A percentile compares a stretch with the other conserved stretches of the same genome.
Evolutionary conservation across 1,140 invertebrate species (phyloP).

Genomic region (Drosophila navojoa): DNA sequence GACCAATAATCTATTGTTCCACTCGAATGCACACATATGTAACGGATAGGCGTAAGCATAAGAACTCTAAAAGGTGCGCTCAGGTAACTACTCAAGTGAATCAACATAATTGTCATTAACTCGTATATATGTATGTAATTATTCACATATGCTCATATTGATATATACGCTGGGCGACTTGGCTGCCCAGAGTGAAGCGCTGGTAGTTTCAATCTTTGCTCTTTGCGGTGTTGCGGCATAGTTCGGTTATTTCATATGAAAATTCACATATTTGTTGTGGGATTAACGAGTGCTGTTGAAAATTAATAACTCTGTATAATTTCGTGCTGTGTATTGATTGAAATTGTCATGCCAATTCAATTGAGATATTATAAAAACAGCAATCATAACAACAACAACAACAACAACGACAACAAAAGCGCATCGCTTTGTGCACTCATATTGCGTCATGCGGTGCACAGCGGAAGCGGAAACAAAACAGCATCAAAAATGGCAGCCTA

Average conservation of each 20-base stretch:
- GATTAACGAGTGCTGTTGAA: constrained; percentile 13
- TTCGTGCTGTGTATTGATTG: constrained; percentile 48
- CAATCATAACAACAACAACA: background rate
- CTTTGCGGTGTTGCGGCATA: constrained; percentile 17
- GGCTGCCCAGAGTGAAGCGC: background rate
- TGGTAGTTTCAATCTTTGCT: constrained; percentile 37
- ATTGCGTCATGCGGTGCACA: constrained; percentile 48
- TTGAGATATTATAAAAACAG: constrained; percentile 30
- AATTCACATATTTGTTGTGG: constrained; percentile 22
- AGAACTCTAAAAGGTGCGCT: constrained; percentile 37
- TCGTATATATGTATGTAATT: background rate
- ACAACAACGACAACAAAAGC: constrained; percentile 27
- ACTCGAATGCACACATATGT: constrained; percentile 32
- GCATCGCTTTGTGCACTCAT: constrained; percentile 22
- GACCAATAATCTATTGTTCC: constrained; percentile 34
- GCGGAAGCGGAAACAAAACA: constrained; percentile 78
- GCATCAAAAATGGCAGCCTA: constrained; percentile 54
- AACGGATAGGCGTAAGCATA: constrained; percentile 27
- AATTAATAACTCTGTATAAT: constrained; percentile 54
- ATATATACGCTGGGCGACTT: constrained; percentile 3
- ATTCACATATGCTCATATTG: background rate
- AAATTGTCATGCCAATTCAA: constrained; percentile 58
- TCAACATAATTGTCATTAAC: constrained; percentile 62
- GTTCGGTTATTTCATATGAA: background rate
- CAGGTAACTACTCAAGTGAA: constrained; percentile 55